Percentiles rank a stretch among this genome's conserved stretches.
These are phyloP conservation scores for Alosa sapidissima DNA, from an alignment of 2,797 vertebrate genomes.

Conservation along the genomic window DNA sequence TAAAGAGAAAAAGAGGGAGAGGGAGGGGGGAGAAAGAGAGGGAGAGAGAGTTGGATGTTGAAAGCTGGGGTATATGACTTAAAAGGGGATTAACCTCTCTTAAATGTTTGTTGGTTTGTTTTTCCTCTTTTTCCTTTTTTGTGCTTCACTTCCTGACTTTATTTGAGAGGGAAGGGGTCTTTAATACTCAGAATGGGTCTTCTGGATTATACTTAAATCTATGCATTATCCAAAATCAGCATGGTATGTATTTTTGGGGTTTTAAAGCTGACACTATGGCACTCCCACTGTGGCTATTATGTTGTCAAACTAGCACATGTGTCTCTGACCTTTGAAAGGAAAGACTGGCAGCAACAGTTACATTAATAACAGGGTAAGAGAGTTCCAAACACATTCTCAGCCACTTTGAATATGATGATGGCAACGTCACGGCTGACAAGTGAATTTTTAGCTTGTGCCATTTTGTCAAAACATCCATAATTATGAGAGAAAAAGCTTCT, in stretches of 20 bases:
- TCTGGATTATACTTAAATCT: background rate
- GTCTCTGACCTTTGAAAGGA: background rate
- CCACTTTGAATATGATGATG: background rate
- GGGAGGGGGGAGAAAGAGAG: background rate
- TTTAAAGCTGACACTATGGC: background rate
- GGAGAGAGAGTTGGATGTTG: conserved; percentile 34
- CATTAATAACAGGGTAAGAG: background rate
- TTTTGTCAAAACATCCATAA: conserved; percentile 26
- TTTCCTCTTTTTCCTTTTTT: conserved; percentile 30
- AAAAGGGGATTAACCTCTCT: conserved; percentile 56
- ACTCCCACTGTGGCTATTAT: background rate
- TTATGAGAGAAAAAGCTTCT: conserved; percentile 24
- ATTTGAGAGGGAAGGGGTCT: background rate
- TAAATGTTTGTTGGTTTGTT: conserved; percentile 46
- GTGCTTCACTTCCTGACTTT: conserved; percentile 48
- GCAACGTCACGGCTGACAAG: background rate
- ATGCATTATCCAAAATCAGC: conserved; percentile 8
- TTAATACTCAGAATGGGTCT: background rate
- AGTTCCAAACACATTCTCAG: background rate
- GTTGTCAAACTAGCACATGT: background rate
- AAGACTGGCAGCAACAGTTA: background rate
- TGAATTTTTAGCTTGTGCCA: background rate
- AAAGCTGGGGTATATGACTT: conserved; percentile 45
- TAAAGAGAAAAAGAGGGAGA: background rate
- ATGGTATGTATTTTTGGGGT: background rate